Evolutionary conservation across 2,113 vertebrate species (phyloP).

Genomic region (Lophotis ruficrista): DNA sequence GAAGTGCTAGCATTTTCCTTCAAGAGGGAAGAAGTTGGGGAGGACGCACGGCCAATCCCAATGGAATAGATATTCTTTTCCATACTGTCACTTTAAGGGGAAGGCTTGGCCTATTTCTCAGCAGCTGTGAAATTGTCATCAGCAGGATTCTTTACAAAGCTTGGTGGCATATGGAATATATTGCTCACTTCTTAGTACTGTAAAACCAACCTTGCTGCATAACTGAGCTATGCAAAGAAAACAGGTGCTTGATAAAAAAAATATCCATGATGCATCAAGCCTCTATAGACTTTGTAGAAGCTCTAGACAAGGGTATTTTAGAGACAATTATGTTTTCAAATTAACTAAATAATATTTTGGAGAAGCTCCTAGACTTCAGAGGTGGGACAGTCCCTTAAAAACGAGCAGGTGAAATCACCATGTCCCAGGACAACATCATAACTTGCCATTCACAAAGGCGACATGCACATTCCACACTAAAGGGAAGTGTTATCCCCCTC

Average conservation of each 20-base stretch:
- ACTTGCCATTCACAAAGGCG: not conserved
- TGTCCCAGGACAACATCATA: not conserved
- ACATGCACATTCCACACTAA: not conserved
- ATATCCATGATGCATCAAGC: not conserved
- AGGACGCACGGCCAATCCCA: not conserved
- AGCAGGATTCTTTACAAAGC: constrained; percentile 67
- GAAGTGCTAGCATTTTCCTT: constrained; percentile 41
- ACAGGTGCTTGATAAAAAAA: constrained; percentile 58
- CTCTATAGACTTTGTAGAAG: constrained; percentile 28
- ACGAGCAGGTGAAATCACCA: not conserved
- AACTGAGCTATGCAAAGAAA: constrained; percentile 66
- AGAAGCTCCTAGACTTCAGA: not conserved
- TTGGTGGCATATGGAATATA: constrained; percentile 61
- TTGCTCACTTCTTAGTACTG: constrained; percentile 62
- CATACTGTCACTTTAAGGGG: not conserved
- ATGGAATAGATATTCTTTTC: constrained; percentile 2
- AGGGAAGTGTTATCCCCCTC: not conserved
- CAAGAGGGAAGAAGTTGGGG: constrained; percentile 30
- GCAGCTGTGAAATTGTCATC: constrained; percentile 69
- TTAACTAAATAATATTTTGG: not conserved
- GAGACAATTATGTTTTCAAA: not conserved
- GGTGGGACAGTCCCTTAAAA: not conserved
- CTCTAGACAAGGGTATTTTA: not conserved
- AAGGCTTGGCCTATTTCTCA: constrained; percentile 46
- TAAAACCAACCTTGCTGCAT: constrained; percentile 48